A percentile compares a stretch with the other conserved stretches of the same genome.
These are phyloP conservation scores for Triops cancriformis DNA, from an alignment of 1,140 invertebrate genomes.

Conservation along the genomic window DNA sequence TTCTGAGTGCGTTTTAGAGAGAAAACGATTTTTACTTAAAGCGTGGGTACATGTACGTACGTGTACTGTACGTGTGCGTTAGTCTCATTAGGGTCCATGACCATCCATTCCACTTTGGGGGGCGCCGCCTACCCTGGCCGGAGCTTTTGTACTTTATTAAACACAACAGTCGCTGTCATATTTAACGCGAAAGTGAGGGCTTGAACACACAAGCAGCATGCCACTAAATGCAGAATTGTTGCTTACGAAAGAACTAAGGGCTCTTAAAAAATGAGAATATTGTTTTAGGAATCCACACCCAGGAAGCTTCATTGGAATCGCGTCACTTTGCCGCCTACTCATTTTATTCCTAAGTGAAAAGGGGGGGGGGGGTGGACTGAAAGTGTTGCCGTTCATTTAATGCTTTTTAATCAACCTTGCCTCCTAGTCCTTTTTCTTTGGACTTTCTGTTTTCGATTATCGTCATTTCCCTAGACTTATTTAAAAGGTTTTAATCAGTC, in stretches of 20 bases:
- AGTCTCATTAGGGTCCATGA: not conserved
- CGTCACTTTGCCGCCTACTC: not conserved
- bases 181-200: not conserved
- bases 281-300: not conserved
- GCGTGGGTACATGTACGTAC: not conserved
- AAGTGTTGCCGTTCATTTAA: too few species aligned
- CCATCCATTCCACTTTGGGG: conserved; percentile 4
- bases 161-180: not conserved
- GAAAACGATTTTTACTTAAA: not conserved
- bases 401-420: too few species aligned
- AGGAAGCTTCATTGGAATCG: not conserved
- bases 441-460: not conserved
- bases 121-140: not conserved
- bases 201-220: not conserved
- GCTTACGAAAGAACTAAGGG: not conserved
- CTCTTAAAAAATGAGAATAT: not conserved
- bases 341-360: too few species aligned
- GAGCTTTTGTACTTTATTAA: not conserved
- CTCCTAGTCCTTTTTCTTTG: not conserved
- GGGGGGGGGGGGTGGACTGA: too few species aligned
- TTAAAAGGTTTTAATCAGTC: not conserved
- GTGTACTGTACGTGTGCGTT: not conserved
- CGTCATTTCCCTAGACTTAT: not conserved
- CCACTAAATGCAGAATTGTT: not conserved
- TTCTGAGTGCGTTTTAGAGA: not conserved